Base-by-base conservation (phyloP, 2,113 vertebrate genomes). In the Formicarius rufipectus region DNA sequence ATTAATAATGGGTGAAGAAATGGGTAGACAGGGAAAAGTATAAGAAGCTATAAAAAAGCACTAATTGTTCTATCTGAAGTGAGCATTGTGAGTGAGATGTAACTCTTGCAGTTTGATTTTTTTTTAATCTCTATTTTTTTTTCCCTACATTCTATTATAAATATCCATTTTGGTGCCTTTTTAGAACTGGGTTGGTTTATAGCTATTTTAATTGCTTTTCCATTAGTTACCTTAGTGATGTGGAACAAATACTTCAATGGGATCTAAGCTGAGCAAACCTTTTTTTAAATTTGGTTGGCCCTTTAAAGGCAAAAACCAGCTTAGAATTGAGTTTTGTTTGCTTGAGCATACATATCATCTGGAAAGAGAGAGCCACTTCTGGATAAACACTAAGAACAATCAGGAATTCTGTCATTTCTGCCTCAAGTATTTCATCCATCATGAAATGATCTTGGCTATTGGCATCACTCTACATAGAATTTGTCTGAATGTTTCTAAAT, bases 141-240 rank as follows among this genome's bases (percentile, higher is more conserved):
- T 2, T 21, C 14, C 40, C 42, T 52, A 37, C 19, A 14, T 44
- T 77, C 45, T 75, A 53, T 92, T 96, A 69, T 24, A 90, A 92
- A 53, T 62, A 79, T 87, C 23, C 23, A 35, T 72, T 90, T 82
- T 37, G 24, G 14, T 62, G 25, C 56, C 52, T 39, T 75, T 88
- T 72, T 52, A 73, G 58, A 79, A 76, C 18, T 55, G 23, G 7
- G 4, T 50, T 78, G n/a, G 25, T 89, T 84, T 92, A 86, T 60
- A 68, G 69, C 42, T 64, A 18, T 79, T 94, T 95, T 93, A 90
- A 81, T 87, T 87, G 73, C 28, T 82, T 97, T 96, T 90, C 67
- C 76, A 82, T 95, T 94, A 94, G 90, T 94, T 49, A 92, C 64
- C 49, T 84, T 84, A 94, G 76, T 79, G 73, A 92, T 66, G 86